Evolutionary conservation across 2,888 invertebrate genomes (phyloP).

Genomic region (Steromphala cineraria): DNA sequence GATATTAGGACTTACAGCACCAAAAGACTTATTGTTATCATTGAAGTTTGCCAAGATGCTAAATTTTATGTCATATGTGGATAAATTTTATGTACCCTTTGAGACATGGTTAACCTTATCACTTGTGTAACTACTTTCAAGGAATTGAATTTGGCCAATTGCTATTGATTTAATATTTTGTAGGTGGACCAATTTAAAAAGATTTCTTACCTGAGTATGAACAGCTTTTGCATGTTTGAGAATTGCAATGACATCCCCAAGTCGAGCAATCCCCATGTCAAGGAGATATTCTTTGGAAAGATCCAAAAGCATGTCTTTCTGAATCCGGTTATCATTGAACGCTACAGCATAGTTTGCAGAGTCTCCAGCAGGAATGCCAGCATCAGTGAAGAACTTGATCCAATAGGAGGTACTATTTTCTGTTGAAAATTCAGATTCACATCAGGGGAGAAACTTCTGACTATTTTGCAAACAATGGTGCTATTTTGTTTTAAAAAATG

Average conservation of each 20-base stretch:
- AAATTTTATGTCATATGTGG: too few species aligned
- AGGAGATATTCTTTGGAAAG: slow-evolving; percentile 89
- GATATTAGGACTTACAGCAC: too few species aligned
- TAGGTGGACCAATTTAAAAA: too few species aligned
- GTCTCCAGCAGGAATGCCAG: slow-evolving; percentile 87
- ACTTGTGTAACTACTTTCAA: background rate
- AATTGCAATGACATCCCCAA: slow-evolving; percentile 83
- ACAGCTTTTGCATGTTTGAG: slow-evolving; percentile 80
- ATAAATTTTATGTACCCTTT: background rate
- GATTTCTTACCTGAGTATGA: slow-evolving; percentile 76
- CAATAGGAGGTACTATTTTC: slow-evolving; percentile 77
- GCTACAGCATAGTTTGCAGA: slow-evolving; percentile 89
- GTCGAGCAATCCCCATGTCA: slow-evolving; percentile 88
- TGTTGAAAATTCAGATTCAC: slow-evolving; percentile 21
- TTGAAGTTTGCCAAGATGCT: too few species aligned
- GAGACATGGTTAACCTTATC: background rate
- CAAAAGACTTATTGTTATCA: too few species aligned
- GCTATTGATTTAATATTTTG: too few species aligned
- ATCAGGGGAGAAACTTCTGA: background rate
- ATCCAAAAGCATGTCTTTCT: slow-evolving; percentile 89
- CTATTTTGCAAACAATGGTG: too few species aligned
- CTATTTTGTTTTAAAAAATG: background rate
- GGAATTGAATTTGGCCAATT: too few species aligned
- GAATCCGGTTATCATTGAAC: slow-evolving; percentile 90
- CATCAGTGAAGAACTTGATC: slow-evolving; percentile 90